phyloP scores from a whole-genome alignment of 2,113 vertebrate genomes.

The Oncorhynchus mykiss region DNA sequence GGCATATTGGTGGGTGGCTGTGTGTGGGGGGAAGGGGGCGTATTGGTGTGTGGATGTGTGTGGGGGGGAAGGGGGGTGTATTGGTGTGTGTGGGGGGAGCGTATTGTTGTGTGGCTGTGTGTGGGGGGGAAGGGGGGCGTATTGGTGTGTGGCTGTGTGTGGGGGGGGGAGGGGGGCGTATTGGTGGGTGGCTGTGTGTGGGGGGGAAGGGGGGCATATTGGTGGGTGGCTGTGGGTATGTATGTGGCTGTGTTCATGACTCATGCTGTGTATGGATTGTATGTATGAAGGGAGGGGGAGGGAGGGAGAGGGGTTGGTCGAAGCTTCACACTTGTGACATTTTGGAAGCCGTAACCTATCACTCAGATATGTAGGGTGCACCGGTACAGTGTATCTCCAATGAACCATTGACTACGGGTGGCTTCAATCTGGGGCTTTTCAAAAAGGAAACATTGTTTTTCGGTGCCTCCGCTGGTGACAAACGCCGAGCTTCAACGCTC shows the following conservation, averaged over 20 bases:
- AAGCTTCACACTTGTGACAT: not conserved
- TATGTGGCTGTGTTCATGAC: not conserved
- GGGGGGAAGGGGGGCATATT: no score
- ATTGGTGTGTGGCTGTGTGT: not conserved
- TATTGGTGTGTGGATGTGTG: no score
- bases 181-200: not conserved
- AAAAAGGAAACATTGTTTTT: slow-evolving; percentile 28
- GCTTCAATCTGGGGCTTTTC: not conserved
- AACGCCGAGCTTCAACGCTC: slow-evolving; percentile 22
- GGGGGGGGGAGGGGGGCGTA: no score
- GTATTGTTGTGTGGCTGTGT: not conserved
- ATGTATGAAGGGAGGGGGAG: not conserved
- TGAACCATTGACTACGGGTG: slow-evolving; percentile 24
- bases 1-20: no score
- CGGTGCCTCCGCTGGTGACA: slow-evolving; percentile 3
- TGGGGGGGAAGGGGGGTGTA: no score
- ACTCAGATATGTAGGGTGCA: not conserved
- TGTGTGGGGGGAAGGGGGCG: no score
- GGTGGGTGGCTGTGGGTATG: not conserved
- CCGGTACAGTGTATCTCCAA: not conserved
- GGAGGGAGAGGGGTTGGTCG: not conserved
- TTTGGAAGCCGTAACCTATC: not conserved
- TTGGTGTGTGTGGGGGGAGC: no score
- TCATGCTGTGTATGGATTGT: not conserved
- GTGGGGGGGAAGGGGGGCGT: no score